A percentile compares a stretch with the other conserved stretches of the same genome.
Conservation (phyloP, 2,797 vertebrate genomes). For the Aphelocoma californica region DNA sequence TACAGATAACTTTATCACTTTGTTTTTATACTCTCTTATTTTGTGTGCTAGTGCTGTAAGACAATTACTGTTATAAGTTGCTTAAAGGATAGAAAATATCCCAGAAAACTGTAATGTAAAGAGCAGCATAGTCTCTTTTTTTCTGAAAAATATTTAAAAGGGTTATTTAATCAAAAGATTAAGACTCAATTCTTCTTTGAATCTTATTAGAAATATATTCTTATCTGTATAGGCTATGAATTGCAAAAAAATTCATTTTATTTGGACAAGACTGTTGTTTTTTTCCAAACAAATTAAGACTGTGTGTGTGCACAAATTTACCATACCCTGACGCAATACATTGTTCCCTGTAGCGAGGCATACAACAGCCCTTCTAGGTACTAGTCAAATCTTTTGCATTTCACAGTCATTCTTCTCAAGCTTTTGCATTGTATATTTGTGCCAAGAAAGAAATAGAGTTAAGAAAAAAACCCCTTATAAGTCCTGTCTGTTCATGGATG, state of each 20-base stretch:
- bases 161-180: not conserved
- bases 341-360: not conserved
- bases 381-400: not conserved
- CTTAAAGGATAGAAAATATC: slow-evolving; percentile 14
- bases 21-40: not conserved
- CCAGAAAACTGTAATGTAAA: not conserved
- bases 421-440: not conserved
- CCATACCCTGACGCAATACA: not conserved
- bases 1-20: not conserved
- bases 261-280: not conserved
- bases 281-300: not conserved
- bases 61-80: not conserved
- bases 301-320: not conserved
- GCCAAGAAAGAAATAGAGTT: not conserved
- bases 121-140: not conserved
- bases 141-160: not conserved
- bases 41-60: not conserved
- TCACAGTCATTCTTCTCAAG: not conserved
- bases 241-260: not conserved
- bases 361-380: not conserved
- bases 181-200: not conserved
- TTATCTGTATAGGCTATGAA: not conserved
- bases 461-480: not conserved
- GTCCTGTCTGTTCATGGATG: not conserved
- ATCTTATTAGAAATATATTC: not conserved